Conservation (phyloP, 2,797 vertebrate species). For the Karalla daura region DNA sequence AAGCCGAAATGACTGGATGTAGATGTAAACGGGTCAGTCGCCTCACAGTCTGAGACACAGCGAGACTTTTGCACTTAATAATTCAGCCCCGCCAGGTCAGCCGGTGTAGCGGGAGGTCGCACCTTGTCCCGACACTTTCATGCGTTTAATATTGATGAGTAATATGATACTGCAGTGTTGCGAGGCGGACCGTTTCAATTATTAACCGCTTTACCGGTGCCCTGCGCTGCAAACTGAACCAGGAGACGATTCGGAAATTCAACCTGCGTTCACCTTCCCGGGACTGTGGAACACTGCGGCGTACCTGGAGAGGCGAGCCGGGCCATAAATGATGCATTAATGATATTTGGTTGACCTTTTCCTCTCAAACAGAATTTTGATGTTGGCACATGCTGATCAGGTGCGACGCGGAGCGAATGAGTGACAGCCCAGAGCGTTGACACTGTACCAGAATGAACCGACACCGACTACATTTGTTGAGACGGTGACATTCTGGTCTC, state of each 20-base stretch:
- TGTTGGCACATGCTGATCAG: conserved; percentile 57
- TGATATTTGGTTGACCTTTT: conserved; percentile 72
- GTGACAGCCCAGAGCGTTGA: conserved; percentile 26
- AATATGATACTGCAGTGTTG: conserved; percentile 70
- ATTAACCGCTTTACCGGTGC: conserved; percentile 73
- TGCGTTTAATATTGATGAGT: conserved; percentile 78
- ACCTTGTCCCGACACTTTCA: conserved; percentile 71
- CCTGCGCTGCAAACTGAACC: conserved; percentile 35
- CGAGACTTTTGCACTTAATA: conserved; percentile 63
- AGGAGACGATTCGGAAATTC: conserved; percentile 31
- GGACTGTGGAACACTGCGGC: conserved; percentile 22
- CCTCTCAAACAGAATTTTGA: conserved; percentile 58
- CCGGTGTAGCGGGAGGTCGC: conserved; percentile 63
- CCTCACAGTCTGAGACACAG: conserved; percentile 64
- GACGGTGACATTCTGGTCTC: no score
- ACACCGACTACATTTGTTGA: no score
- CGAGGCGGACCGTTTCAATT: conserved; percentile 67
- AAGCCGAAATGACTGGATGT: no score
- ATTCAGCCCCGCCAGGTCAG: conserved; percentile 69
- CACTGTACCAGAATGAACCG: conserved; percentile 5
- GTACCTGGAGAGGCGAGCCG: conserved; percentile 8
- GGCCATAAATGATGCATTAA: conserved; percentile 61
- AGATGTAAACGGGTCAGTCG: no score
- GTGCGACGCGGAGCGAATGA: conserved; percentile 23
- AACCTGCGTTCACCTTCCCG: conserved; percentile 6